phyloP scores from a whole-genome alignment of 2,797 vertebrate species.

The Tragopan temminckii region DNA sequence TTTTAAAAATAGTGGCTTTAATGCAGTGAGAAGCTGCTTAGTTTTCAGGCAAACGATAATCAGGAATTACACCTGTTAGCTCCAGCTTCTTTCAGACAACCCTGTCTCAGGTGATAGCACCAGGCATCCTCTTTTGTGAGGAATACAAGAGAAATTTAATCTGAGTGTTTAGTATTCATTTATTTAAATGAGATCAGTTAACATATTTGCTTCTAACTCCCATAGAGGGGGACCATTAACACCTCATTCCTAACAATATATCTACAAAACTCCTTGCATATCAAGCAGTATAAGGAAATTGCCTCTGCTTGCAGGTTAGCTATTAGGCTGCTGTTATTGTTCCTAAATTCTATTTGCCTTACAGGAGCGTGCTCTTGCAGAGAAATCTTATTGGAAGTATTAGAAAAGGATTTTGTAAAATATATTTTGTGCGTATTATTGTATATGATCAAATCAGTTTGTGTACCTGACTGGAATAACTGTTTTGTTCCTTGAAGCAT shows the following conservation, averaged over 20 bases:
- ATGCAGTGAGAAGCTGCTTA: neutral
- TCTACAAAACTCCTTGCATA: neutral
- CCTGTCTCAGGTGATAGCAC: neutral
- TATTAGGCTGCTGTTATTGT: neutral
- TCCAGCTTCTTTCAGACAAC: neutral
- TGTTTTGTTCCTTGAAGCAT: neutral
- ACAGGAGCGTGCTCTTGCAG: neutral
- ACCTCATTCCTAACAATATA: neutral
- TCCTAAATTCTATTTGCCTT: neutral
- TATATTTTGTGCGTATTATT: neutral
- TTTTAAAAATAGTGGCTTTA: neutral
- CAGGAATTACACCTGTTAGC: neutral
- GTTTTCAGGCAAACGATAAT: neutral
- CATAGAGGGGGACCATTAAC: neutral
- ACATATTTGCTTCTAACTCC: neutral
- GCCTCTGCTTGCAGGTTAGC: neutral
- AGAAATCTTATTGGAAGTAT: neutral
- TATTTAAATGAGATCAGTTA: slow-evolving; percentile 37
- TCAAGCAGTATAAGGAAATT: neutral
- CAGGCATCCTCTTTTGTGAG: neutral
- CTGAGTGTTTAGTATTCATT: neutral
- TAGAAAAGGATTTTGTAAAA: neutral
- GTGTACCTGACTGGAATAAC: neutral
- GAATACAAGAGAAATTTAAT: neutral
- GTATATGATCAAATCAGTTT: neutral